These are phyloP conservation scores for Nipponacmea schrenckii DNA, from an alignment of 2,888 invertebrate genomes.

Conservation along the genomic window DNA sequence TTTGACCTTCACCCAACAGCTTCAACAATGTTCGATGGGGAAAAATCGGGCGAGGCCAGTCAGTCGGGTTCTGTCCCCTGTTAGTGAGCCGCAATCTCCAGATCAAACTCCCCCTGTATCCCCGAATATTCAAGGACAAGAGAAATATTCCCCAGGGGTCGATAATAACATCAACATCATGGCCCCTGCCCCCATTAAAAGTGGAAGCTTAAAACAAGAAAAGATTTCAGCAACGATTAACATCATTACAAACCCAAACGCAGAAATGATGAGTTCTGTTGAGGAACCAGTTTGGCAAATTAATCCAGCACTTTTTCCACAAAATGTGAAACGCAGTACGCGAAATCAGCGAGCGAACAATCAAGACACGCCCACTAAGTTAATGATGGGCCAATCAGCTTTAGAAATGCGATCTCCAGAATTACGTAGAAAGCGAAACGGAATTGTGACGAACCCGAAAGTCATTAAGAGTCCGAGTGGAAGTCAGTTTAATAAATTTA, in stretches of 20 bases:
- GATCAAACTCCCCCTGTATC: slow-evolving; percentile 86
- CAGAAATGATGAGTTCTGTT: slow-evolving; percentile 47
- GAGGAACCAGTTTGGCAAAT: slow-evolving; percentile 64
- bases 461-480: slow-evolving; percentile 51
- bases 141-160: slow-evolving; percentile 33
- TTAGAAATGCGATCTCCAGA: slow-evolving; percentile 63
- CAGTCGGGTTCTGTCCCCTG: slow-evolving; percentile 72
- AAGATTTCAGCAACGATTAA: slow-evolving; percentile 56
- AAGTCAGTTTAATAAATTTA: slow-evolving; percentile 40
- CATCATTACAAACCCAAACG: slow-evolving; percentile 61
- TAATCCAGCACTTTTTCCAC: slow-evolving; percentile 47
- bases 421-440: slow-evolving; percentile 63
- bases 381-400: slow-evolving; percentile 52
- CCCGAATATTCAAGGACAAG: slow-evolving; percentile 69
- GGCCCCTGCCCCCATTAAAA: slow-evolving; percentile 45
- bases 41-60: slow-evolving; percentile 77
- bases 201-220: slow-evolving; percentile 44
- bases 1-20: slow-evolving; percentile 90
- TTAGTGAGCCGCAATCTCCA: slow-evolving; percentile 78
- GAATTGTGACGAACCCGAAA: slow-evolving; percentile 68
- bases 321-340: slow-evolving; percentile 40
- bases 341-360: slow-evolving; percentile 39
- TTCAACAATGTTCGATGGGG: slow-evolving; percentile 80
- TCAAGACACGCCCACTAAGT: slow-evolving; percentile 42
- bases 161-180: slow-evolving; percentile 44